These are phyloP conservation scores for Caloenas nicobarica DNA, from an alignment of 2,113 vertebrate species.

Conservation along the genomic window DNA sequence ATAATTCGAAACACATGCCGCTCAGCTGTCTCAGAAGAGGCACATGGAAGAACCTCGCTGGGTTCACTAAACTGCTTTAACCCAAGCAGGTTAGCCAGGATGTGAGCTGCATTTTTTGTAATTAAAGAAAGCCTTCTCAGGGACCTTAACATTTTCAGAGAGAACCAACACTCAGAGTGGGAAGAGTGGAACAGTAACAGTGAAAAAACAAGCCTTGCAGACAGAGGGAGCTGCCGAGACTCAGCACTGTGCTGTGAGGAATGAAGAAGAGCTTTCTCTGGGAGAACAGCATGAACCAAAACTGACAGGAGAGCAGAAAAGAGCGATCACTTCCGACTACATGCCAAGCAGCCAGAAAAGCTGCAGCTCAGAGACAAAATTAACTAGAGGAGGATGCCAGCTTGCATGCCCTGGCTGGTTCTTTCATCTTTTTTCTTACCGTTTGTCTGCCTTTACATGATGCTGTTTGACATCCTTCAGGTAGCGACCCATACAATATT, in stretches of 20 bases:
- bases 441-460: constrained; percentile 93
- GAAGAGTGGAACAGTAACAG: neutral
- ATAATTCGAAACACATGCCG: neutral
- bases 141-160: neutral
- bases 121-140: neutral
- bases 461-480: constrained; percentile 95
- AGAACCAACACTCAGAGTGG: neutral
- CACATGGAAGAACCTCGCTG: neutral
- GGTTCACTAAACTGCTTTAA: neutral
- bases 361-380: neutral
- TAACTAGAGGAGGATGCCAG: neutral
- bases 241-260: neutral
- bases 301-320: neutral
- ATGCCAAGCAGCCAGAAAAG: neutral
- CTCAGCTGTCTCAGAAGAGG: neutral
- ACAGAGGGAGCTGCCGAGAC: neutral
- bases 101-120: neutral
- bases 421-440: constrained; percentile 71
- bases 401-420: neutral
- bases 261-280: neutral
- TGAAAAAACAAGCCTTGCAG: neutral
- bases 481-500: constrained; percentile 90
- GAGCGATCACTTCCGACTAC: neutral
- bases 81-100: neutral
- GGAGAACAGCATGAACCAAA: neutral